Base-by-base conservation (phyloP, 2,797 vertebrate species). In the Tinamus major region DNA sequence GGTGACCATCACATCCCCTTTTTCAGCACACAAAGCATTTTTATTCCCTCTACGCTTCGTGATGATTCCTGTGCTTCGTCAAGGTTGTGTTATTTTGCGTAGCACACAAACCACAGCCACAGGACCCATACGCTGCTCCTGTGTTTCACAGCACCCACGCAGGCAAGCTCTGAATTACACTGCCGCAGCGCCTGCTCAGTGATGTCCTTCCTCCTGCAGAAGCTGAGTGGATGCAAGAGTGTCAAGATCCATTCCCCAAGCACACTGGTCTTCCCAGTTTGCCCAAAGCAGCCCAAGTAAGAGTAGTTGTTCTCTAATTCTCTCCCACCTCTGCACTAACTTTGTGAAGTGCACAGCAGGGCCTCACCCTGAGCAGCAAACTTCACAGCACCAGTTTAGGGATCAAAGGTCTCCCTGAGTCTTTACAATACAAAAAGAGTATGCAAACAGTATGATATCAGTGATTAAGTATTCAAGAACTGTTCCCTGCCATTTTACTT, bases 321-420 rank as follows among this genome's bases (percentile, higher is more conserved):
- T 74, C 17, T 77, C 81, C 67, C 41, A 70, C n/a, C 77, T 74
- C 61, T n/a, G 39, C 10, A 58, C 12, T 65, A 72, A 59, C 20
- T 80, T 58, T 39, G 44, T 19, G 67, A 82, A 93, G 67, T 11
- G 27, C 42, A 29, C 48, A 42, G 39, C 37, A 46, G 51, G 44
- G 41, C 68, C 71, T 90, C 78, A 56, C 61, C n/a, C 33, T 20
- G 13, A 74, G 41, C 67, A 88, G 27, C 64, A 68, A 91, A 85
- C 53, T 93, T 59, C 26, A 29, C 4, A 26, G 56, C 65, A 78
- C 77, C 76, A 83, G 55, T 48, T 89, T 55, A 14, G 44, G 74
- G 89, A 90, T 74, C 89, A 90, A 94, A 95, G 94, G 89, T 90
- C 78, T 85, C 46, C 24, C 56, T 41, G 80, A 67, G 78, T 21